phyloP scores from a whole-genome alignment of 2,113 vertebrate species.

The Epinephelus moara region DNA sequence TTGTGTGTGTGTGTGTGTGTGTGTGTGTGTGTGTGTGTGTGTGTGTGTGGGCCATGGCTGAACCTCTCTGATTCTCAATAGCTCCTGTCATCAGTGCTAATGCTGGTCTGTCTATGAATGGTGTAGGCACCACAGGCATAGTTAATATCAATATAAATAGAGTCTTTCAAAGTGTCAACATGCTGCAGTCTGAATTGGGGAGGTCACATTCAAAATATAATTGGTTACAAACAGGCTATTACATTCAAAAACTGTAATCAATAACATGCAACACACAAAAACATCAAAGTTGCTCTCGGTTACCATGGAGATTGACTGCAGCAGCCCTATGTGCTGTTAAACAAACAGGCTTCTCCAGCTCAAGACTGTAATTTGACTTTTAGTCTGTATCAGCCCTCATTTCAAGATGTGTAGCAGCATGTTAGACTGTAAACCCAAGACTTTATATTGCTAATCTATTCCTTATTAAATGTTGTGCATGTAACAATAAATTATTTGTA shows the following conservation, averaged over 20 bases:
- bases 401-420: neutral
- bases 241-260: slow-evolving; percentile 15
- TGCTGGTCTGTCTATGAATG: slow-evolving; percentile 24
- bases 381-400: neutral
- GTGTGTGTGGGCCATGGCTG: slow-evolving; percentile 7
- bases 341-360: neutral
- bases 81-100: slow-evolving; percentile 26
- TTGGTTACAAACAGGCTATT: slow-evolving; percentile 16
- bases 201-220: slow-evolving; percentile 21
- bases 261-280: slow-evolving; percentile 3
- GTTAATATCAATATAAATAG: slow-evolving; percentile 18
- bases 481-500: neutral
- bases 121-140: neutral
- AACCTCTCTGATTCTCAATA: slow-evolving; percentile 37
- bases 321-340: neutral
- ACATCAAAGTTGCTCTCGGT: neutral
- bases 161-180: slow-evolving; percentile 13
- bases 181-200: neutral
- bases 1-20: slow-evolving; percentile 23
- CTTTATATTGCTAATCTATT: neutral
- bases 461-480: neutral
- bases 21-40: slow-evolving; percentile 6
- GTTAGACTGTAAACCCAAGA: neutral
- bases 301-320: neutral
- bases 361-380: neutral